These are phyloP conservation scores for Sylvia borin DNA, from an alignment of 2,797 vertebrate species.

Conservation along the genomic window DNA sequence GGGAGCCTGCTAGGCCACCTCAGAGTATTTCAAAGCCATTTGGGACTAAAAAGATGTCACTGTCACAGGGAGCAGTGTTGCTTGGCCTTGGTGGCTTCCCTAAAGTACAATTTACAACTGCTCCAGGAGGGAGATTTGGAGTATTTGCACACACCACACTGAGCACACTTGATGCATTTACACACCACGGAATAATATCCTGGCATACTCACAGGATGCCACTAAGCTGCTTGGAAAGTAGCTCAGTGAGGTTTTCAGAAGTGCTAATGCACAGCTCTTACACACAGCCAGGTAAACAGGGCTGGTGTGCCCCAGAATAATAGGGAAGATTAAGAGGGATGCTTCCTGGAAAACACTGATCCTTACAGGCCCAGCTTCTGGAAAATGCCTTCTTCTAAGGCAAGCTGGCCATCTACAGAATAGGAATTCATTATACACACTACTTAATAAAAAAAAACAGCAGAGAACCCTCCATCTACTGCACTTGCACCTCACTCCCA, in stretches of 20 bases:
- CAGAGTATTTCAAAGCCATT: neutral
- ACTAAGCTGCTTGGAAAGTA: neutral
- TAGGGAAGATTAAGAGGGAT: neutral
- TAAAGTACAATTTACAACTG: neutral
- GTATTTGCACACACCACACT: neutral
- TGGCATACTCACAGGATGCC: neutral
- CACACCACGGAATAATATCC: neutral
- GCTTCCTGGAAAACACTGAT: neutral
- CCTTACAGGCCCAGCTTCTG: neutral
- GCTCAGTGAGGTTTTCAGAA: neutral
- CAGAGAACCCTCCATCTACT: neutral
- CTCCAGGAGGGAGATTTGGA: neutral
- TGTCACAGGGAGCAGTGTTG: rapidly evolving
- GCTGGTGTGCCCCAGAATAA: neutral
- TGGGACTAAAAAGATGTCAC: neutral
- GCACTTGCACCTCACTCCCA: neutral
- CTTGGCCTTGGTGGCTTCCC: neutral
- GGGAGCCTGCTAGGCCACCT: neutral
- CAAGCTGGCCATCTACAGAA: neutral
- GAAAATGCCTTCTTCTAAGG: neutral
- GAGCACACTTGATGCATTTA: rapidly evolving
- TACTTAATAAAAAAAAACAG: neutral
- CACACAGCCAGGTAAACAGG: neutral
- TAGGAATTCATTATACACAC: neutral
- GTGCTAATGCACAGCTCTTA: neutral